Base-by-base conservation (phyloP, 2,888 invertebrate genomes). In the Melinaea marsaeus region DNA sequence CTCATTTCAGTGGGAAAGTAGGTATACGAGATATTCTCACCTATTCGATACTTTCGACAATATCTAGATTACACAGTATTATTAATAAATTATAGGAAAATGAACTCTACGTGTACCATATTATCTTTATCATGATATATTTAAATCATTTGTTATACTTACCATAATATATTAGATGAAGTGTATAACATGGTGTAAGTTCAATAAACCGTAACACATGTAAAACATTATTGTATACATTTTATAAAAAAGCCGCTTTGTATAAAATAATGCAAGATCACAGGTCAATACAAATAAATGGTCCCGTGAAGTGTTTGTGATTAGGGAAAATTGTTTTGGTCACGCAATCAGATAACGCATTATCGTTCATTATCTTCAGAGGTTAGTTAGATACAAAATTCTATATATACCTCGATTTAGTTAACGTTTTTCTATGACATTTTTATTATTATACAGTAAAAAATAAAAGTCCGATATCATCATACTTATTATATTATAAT, bases 401-500 rank as follows among this genome's bases (percentile, higher is more conserved):
- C 22, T 22, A 22, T 22, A 22, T 22, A 22, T 22, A 22, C 1
- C 22, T 22, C 1, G 22, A 22, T 22, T 22, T 22, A 22, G 22
- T 22, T 22, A 1, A 22, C 22, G 22, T 22, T 22, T 22, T 22
- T 22, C 22, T 22, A 22, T 22, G 22, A 1, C 22, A 22, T 22
- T 22, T 22, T 22, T 22, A 22, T 22, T 22, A 22, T 22, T 22
- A 22, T 22, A 32, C 2, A n/a, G 22, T 51, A 3, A 22, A n/a
- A 51, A 51, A 51, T 51, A 51, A 51, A 67, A 64, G 65, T 63
- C 65, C 60, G 64, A 69, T 65, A 70, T 60, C 72, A 74, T 73
- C 74, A 32, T 56, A 22, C 22, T 34, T 46, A 48, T 51, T 59
- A 5, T 45, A 71, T 65, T 70, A 69, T 71, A 75, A 74, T 78